Evolutionary conservation across 2,888 invertebrate genomes (phyloP), one percentile per base, ranked within the genome.

Genomic region (Ormia ochracea): DNA sequence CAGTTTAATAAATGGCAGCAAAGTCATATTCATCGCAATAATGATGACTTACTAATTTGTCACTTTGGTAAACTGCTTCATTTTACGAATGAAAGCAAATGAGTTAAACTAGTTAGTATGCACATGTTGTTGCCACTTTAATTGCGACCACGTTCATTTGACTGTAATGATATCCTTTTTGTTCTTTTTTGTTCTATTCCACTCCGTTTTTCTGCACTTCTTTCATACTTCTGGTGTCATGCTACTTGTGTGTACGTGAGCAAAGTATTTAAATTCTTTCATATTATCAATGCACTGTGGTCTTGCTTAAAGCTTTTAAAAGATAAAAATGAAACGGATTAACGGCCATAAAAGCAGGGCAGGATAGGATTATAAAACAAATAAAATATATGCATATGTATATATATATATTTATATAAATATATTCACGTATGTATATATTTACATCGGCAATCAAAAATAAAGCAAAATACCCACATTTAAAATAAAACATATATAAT

Each of bases 1-100:
- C 12, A 6, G 2, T 17, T 23, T 45, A 7, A 26, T 4, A 50
- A 9, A 14, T 14, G 14, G 0, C 14, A 26, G n/a, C 5, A 14
- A 26, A 6, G 3, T 50, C 28, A 28, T 7, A 28, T 50, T 23
- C 1, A 58, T 85, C 82, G 81, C 14, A 26, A 26, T 82, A 82
- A 75, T 84, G 80, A 82, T 82, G 82, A 82, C 74, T 85, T 36
- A 87, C 84, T 86, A 87, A 87, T 87, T 86, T 87, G 86, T 85
- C 86, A 86, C 86, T 86, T 86, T 58, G 59, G 70, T 65, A 81
- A 82, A 81, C 84, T 86, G 85, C 85, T 85, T 59, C 82, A 82
- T 83, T 19, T 33, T 23, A 48, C 43, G 21, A 31, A 52, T 54
- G 36, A 28, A 73, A 28, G n/a, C 48, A 74, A 56, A 45, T 48